Evolutionary conservation across 1,140 invertebrate genomes (phyloP).

Genomic region (Lycorma delicatula): DNA sequence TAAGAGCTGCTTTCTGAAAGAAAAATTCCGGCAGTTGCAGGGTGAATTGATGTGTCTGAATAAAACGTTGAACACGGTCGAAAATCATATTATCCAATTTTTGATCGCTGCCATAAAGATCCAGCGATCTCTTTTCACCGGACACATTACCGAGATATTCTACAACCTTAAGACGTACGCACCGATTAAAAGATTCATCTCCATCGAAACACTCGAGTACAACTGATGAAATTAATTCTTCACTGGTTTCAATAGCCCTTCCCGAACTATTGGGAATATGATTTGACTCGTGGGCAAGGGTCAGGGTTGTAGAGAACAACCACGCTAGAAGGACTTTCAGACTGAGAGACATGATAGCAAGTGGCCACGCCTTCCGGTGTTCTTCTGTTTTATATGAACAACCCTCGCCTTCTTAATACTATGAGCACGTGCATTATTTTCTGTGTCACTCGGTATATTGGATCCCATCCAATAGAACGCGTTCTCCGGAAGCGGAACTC

Average conservation of each 20-base stretch:
- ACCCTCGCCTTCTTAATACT: too few relatives aligned
- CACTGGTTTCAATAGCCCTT: too few relatives aligned
- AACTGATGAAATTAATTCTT: constrained; percentile 58
- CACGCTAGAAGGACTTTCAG: constrained; percentile 1
- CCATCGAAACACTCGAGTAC: constrained; percentile 59
- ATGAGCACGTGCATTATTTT: too few relatives aligned
- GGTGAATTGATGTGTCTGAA: constrained; percentile 60
- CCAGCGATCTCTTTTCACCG: not conserved
- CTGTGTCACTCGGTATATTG: too few relatives aligned
- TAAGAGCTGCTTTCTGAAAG: constrained; percentile 38
- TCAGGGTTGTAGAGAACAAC: not conserved
- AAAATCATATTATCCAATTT: constrained; percentile 65
- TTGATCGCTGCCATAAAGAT: constrained; percentile 29
- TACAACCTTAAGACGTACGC: constrained; percentile 62
- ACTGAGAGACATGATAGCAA: not conserved
- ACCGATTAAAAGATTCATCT: constrained; percentile 49
- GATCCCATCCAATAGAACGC: too few relatives aligned
- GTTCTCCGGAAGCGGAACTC: too few relatives aligned
- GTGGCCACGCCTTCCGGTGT: constrained; percentile 6
- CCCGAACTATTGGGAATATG: constrained; percentile 14
- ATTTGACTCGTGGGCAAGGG: constrained; percentile 1
- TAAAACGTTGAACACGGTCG: constrained; percentile 54
- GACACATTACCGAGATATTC: constrained; percentile 50
- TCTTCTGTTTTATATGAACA: constrained; percentile 7
- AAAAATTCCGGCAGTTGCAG: constrained; percentile 48